Base-by-base conservation (phyloP, 92 coral and sea anemone genomes). In the Phenganax subtilis region DNA sequence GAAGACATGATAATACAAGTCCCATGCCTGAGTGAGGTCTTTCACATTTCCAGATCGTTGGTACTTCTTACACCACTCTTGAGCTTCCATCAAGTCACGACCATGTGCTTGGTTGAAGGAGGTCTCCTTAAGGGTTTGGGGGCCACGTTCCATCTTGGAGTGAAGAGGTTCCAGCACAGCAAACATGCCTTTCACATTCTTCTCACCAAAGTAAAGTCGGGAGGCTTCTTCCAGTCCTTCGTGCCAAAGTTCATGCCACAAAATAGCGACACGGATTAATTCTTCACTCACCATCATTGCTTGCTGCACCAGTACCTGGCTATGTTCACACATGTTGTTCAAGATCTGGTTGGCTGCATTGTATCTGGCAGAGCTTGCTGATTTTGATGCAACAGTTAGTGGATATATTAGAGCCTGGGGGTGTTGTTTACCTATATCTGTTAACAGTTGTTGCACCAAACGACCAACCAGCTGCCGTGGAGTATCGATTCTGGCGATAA, bases 191-290 rank as follows among this genome's bases (percentile, higher is more conserved):
- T 94, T 94, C 16, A 94, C 98, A 82, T 94, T 94, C 3, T 96
- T 96, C 80, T 94, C 98, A 75, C 97, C 96, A 84, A 94, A 94
- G 83, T 94, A 94, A 72, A 94, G 76, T 37, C 98, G 89, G 6
- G 98, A 94, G 3, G 98, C 98, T 76, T 94, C 98, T 75, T 94
- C 98, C 3, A 94, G 89, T 47, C 98, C 98, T 76, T 94, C 98
- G 61, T 94, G 98, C 98, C 98, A 94, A 81, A 94, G 68, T 85
- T 94, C 98, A 61, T 94, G 98, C 98, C 98, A 94, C 72, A 94
- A 87, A 83, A 94, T 94, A 53, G 98, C 98, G 12, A 94, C 98
- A 17, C 98, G 98, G 17, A 94, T 94, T 52, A 94, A 85, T 85
- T 94, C 98, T 20, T 94, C 98, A 31, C 98, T 94, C 72, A 90